Base-by-base conservation (phyloP, 2,888 invertebrate species). In the Pristionchus fissidentatus region DNA sequence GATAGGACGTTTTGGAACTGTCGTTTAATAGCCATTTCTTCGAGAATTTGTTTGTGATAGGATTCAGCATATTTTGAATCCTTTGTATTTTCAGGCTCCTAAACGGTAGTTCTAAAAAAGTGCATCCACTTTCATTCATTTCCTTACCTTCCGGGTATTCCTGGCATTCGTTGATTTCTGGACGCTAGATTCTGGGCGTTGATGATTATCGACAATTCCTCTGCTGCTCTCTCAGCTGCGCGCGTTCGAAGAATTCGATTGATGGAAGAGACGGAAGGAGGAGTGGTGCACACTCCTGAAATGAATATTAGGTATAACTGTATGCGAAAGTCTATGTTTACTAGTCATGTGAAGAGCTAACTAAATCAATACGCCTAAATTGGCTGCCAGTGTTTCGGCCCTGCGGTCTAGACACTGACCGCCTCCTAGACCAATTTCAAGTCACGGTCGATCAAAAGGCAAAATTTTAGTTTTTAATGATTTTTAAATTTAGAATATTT, bases 181-280 rank as follows among this genome's bases (percentile, higher is more conserved):
- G 73, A 32, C 5, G 84, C 60, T 19, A 55, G 26, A 49, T 83
- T 43, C 43, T 89, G 89, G 3, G 88, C 88, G 10, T 86, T 89
- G 15, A 91, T 85, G 32, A 92, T 90, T 87, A 91, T 94, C 0
- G 97, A 97, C 90, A 98, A 97, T 93, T 98, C 97, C 0, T 97
- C 97, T 0, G 97, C 97, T 0, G 97, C 97, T 8, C 97, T 94
- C 93, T 98, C 98, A 0, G 98, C 97, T 0, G 98, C 98, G 19
- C 98, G 95, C 93, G 98, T 98, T 87, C 98, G 94, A 83, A 98
- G 94, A 92, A 98, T 98, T 90, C 98, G 95, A 93, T 97, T 98
- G 93, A 98, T 98, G 88, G 97, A 97, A 91, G 97, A 97, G 3
- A 98, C 97, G 80, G 97, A 97, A 0, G 98, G 98, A 0, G 98